These are phyloP conservation scores for Lobophora halterata DNA, from an alignment of 2,888 invertebrate genomes.

Conservation along the genomic window DNA sequence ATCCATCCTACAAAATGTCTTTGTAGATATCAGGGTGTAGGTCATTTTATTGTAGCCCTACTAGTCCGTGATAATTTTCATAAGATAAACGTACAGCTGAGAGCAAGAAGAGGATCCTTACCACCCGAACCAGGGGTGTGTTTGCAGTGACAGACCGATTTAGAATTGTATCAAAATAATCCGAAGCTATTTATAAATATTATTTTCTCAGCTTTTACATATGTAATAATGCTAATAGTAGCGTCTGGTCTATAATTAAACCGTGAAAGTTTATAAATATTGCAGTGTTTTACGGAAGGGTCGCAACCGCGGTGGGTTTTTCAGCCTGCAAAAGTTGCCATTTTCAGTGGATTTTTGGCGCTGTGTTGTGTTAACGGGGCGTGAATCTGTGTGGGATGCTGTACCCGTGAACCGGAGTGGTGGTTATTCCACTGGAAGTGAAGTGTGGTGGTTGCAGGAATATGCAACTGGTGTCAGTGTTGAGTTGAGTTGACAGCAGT, in stretches of 20 bases:
- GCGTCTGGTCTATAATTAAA: constrained; percentile 79
- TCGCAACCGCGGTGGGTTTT: constrained; percentile 64
- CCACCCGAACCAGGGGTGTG: constrained; percentile 79
- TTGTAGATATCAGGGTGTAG: constrained; percentile 81
- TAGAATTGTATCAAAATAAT: constrained; percentile 81
- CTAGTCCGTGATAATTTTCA: constrained; percentile 71
- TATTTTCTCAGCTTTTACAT: constrained; percentile 81
- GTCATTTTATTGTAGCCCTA: constrained; percentile 75
- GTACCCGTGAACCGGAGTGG: constrained; percentile 33
- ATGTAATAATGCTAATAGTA: constrained; percentile 80
- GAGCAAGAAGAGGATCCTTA: constrained; percentile 72
- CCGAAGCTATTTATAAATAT: constrained; percentile 81
- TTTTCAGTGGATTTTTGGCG: constrained; percentile 71
- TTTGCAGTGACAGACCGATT: constrained; percentile 76
- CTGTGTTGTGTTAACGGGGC: constrained; percentile 67
- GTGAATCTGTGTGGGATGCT: constrained; percentile 53
- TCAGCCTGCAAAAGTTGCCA: constrained; percentile 75
- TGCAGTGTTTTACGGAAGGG: constrained; percentile 72
- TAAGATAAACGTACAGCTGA: constrained; percentile 63
- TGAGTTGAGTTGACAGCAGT: constrained; percentile 79
- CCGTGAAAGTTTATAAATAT: constrained; percentile 80
- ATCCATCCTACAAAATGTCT: constrained; percentile 78
- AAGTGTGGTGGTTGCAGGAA: constrained; percentile 63
- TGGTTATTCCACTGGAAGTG: constrained; percentile 26
- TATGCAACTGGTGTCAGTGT: constrained; percentile 78